These are phyloP conservation scores for Mystacornis crossleyi DNA, from an alignment of 2,113 vertebrate genomes.

Conservation along the genomic window DNA sequence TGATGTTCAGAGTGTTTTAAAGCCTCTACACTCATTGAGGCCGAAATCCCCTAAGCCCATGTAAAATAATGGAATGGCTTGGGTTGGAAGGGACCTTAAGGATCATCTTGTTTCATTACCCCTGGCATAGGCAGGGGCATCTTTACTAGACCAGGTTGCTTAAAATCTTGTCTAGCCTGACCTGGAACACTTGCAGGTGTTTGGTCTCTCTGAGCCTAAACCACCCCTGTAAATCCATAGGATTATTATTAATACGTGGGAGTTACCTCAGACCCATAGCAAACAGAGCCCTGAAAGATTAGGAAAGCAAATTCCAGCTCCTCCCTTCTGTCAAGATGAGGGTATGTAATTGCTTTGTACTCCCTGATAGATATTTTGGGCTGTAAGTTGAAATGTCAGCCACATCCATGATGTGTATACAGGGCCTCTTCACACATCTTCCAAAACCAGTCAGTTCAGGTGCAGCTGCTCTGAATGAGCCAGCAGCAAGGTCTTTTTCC, in stretches of 20 bases:
- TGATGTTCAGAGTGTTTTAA: not conserved
- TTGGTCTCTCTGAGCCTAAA: not conserved
- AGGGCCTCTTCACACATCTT: not conserved
- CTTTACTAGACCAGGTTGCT: not conserved
- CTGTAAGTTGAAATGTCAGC: slow-evolving; percentile 2
- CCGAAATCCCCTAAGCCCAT: not conserved
- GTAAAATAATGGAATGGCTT: not conserved
- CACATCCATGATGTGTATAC: not conserved
- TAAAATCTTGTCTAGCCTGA: not conserved
- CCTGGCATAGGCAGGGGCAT: not conserved
- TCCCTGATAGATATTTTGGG: not conserved
- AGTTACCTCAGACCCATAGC: not conserved
- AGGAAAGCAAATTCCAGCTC: slow-evolving; percentile 13
- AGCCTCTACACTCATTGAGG: accelerated
- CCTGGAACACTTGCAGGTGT: not conserved
- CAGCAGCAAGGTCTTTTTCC: not conserved
- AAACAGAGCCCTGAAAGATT: not conserved
- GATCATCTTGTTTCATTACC: not conserved
- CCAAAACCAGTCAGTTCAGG: not conserved
- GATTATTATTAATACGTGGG: not conserved
- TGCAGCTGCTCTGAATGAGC: not conserved
- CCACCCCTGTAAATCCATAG: not conserved
- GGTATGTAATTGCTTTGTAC: not conserved
- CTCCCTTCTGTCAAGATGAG: not conserved
- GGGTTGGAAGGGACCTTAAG: not conserved